Percentiles rank a stretch among this genome's conserved stretches.
Evolutionary conservation across 2,888 invertebrate genomes (phyloP).

Genomic region (Microctonus aethiopoides): DNA sequence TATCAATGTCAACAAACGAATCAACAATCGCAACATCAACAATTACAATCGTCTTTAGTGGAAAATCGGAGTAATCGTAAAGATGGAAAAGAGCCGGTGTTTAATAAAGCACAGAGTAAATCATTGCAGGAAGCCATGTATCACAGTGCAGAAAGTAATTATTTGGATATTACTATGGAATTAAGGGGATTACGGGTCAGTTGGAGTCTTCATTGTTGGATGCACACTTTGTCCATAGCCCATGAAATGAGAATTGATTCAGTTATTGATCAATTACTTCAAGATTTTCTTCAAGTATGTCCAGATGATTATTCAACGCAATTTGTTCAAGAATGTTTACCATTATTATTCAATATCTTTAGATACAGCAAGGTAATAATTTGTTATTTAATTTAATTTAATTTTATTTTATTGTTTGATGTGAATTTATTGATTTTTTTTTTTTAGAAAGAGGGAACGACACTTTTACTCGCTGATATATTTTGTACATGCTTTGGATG

Average conservation of each 20-base stretch:
- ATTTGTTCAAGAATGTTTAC: slow-evolving; percentile 90
- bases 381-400: not conserved
- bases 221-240: slow-evolving; percentile 87
- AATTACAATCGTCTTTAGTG: slow-evolving; percentile 52
- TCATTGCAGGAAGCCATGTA: slow-evolving; percentile 94
- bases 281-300: slow-evolving; percentile 91
- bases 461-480: slow-evolving; percentile 86
- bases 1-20: slow-evolving; percentile 38
- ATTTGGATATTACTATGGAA: slow-evolving; percentile 91
- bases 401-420: not conserved
- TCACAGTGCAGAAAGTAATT: slow-evolving; percentile 91
- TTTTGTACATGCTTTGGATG: slow-evolving; percentile 90
- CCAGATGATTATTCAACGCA: slow-evolving; percentile 90
- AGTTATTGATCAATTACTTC: slow-evolving; percentile 87
- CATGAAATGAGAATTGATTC: slow-evolving; percentile 85
- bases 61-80: slow-evolving; percentile 63
- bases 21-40: slow-evolving; percentile 48
- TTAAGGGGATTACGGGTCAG: slow-evolving; percentile 86
- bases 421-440: slow-evolving; percentile 18
- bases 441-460: slow-evolving; percentile 86
- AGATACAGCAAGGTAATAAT: slow-evolving; percentile 83
- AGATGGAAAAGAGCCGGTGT: slow-evolving; percentile 62
- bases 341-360: slow-evolving; percentile 89
- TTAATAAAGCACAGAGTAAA: slow-evolving; percentile 85
- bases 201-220: slow-evolving; percentile 95